Conservation (phyloP, 1,140 invertebrate genomes). For the Lepidurus arcticus region DNA sequence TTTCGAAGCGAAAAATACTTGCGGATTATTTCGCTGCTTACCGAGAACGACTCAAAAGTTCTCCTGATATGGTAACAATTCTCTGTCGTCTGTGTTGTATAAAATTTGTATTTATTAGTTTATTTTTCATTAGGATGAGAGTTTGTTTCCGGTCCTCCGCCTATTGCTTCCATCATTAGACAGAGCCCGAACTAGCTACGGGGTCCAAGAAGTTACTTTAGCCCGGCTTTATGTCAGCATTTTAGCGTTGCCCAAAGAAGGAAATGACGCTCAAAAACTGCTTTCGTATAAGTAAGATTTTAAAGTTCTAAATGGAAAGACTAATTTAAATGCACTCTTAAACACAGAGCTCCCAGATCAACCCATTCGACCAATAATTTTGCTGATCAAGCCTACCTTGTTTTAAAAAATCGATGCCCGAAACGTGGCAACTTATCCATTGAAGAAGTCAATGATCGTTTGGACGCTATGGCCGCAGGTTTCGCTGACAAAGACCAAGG, state of each 20-base stretch:
- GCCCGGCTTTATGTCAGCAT: conserved; percentile 61
- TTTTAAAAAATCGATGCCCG: conserved; percentile 60
- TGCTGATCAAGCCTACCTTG: conserved; percentile 61
- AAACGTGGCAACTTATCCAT: conserved; percentile 52
- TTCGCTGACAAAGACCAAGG: conserved; percentile 48
- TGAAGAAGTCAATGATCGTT: conserved; percentile 58
- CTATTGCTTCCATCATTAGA: conserved; percentile 65
- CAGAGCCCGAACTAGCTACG: conserved; percentile 56
- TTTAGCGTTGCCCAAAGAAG: conserved; percentile 58
- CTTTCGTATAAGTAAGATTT: conserved; percentile 51
- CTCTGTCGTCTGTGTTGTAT: background rate
- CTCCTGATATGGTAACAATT: background rate
- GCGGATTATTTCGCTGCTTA: background rate
- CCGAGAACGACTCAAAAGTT: background rate
- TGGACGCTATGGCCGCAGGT: conserved; percentile 60
- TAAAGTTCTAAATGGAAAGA: conserved; percentile 15
- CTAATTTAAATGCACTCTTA: conserved; percentile 38
- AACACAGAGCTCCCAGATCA: conserved; percentile 43
- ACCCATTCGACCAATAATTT: conserved; percentile 57
- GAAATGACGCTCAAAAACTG: conserved; percentile 58
- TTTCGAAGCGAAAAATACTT: background rate
- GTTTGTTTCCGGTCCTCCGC: conserved; percentile 61
- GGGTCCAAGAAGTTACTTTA: conserved; percentile 59
- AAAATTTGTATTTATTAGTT: background rate
- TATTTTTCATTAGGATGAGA: background rate